phyloP scores from a whole-genome alignment of 2,113 vertebrate genomes.

The Macquaria ambigua region DNA sequence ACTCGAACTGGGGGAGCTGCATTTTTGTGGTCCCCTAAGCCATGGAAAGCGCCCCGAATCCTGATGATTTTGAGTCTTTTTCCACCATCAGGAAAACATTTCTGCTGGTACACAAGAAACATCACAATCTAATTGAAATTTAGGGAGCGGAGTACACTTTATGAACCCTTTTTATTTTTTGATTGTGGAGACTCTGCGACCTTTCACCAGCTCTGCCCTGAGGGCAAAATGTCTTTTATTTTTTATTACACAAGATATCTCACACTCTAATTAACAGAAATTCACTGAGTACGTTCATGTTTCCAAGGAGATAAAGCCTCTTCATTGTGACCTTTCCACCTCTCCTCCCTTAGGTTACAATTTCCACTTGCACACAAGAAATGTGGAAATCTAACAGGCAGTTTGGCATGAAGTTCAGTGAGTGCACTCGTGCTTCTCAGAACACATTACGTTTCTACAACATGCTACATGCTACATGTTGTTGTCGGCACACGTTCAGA shows the following conservation, averaged over 20 bases:
- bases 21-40: no score
- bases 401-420: neutral
- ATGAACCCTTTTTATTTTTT: neutral
- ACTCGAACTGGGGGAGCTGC: no score
- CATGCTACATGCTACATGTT: neutral
- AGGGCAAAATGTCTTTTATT: slow-evolving; percentile 16
- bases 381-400: neutral
- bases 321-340: slow-evolving; percentile 45
- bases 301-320: slow-evolving; percentile 6
- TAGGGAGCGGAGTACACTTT: neutral
- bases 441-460: neutral
- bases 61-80: no score
- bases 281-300: neutral
- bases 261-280: slow-evolving; percentile 32
- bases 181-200: neutral
- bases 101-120: no score
- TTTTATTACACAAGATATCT: slow-evolving; percentile 5
- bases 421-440: neutral
- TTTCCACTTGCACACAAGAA: neutral
- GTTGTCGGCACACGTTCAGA: neutral
- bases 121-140: no score
- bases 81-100: no score
- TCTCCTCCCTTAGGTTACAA: neutral
- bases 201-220: slow-evolving; percentile 2
- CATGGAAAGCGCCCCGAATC: no score